Percentiles rank a stretch among this genome's conserved stretches.
These are phyloP conservation scores for Gymnothorax reevesii DNA, from an alignment of 2,797 vertebrate species.

Conservation along the genomic window DNA sequence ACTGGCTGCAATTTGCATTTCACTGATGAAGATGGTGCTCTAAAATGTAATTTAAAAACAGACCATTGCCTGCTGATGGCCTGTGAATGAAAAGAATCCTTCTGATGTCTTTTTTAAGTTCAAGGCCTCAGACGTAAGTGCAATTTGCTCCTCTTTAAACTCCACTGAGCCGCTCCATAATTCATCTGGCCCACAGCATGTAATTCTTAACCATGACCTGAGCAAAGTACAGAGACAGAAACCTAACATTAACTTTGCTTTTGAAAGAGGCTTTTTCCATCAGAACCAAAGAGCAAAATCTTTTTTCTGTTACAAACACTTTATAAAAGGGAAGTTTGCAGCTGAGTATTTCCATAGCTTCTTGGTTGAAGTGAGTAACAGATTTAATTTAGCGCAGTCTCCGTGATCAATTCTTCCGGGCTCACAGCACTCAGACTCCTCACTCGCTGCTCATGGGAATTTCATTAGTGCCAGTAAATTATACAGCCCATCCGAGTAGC, in stretches of 20 bases:
- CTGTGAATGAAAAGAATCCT: not conserved
- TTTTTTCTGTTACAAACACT: not conserved
- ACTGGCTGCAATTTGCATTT: not conserved
- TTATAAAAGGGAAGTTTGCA: not conserved
- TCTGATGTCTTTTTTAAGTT: not conserved
- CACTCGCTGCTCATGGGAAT: not conserved
- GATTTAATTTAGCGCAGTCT: conserved; percentile 9
- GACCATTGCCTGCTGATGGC: too few relatives aligned
- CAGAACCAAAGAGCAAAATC: not conserved
- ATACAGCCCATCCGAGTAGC: not conserved
- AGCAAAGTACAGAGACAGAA: not conserved
- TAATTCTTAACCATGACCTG: not conserved
- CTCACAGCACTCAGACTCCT: not conserved
- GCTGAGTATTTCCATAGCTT: not conserved
- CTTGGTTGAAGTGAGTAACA: not conserved
- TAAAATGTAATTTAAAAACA: not conserved
- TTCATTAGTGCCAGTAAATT: conserved; percentile 16
- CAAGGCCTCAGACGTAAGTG: not conserved
- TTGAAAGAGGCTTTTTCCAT: not conserved
- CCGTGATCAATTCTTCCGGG: not conserved
- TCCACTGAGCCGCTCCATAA: not conserved
- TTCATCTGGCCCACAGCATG: not conserved
- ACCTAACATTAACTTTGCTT: not conserved
- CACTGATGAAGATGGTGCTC: not conserved
- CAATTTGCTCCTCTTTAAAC: not conserved